Percentiles rank a stretch among this genome's conserved stretches.
These are phyloP conservation scores for Hystrix cristata DNA, from an alignment of 2,113 vertebrate species.

Conservation along the genomic window DNA sequence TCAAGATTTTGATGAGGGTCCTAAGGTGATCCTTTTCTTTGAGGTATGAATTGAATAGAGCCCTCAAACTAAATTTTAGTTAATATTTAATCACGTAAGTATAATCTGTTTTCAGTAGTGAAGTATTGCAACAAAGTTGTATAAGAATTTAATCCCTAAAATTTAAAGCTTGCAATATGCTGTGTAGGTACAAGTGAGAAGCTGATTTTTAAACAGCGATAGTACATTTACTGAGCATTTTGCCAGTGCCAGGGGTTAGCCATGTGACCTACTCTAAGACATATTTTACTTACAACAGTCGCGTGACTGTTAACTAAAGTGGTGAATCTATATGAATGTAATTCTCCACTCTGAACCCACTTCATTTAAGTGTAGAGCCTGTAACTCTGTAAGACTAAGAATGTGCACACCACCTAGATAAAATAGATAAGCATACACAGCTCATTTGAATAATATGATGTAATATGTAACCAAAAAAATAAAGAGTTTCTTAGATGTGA, in stretches of 20 bases:
- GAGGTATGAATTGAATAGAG: constrained; percentile 90
- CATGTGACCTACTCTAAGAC: background rate
- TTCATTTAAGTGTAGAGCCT: background rate
- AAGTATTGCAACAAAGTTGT: background rate
- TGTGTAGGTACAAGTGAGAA: background rate
- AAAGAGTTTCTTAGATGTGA: background rate
- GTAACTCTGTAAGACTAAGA: background rate
- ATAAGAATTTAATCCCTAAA: background rate
- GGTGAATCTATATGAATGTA: background rate
- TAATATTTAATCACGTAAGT: background rate
- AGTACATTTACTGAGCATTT: background rate
- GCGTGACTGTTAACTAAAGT: background rate
- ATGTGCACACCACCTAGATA: background rate
- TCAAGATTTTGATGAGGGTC: constrained; percentile 88
- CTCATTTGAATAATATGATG: background rate
- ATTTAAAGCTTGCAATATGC: background rate
- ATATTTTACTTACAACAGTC: background rate
- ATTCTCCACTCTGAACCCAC: background rate
- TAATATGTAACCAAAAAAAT: background rate
- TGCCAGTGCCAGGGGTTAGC: background rate
- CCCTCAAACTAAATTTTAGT: constrained; percentile 54
- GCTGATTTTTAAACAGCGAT: background rate
- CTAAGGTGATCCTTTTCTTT: constrained; percentile 94
- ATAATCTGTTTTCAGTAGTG: background rate
- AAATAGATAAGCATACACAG: background rate